These are phyloP conservation scores for Cordylochernes scorpioides DNA, from an alignment of 2,888 invertebrate species.

Conservation along the genomic window DNA sequence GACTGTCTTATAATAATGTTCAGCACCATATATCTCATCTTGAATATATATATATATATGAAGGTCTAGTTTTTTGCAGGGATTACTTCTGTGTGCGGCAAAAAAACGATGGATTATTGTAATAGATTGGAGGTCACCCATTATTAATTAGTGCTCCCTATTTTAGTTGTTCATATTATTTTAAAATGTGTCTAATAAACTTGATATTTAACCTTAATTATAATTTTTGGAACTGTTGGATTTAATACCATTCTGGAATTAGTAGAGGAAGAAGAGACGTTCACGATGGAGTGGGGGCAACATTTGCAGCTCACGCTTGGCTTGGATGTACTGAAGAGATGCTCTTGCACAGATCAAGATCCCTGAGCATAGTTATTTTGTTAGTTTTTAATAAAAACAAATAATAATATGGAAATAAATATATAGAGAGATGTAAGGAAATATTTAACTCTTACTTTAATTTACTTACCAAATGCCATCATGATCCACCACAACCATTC, in stretches of 20 bases:
- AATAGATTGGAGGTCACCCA: too few relatives aligned
- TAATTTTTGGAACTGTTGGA: too few relatives aligned
- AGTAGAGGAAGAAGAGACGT: constrained; percentile 2
- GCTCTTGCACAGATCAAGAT: constrained; percentile 3
- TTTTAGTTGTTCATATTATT: too few relatives aligned
- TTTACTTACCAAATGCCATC: constrained; percentile 3
- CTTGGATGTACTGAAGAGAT: constrained; percentile 3
- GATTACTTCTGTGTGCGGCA: too few relatives aligned
- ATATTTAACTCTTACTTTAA: neutral
- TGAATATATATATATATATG: too few relatives aligned
- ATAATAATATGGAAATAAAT: neutral
- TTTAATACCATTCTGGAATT: neutral
- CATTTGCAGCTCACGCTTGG: constrained; percentile 2
- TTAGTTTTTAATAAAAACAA: neutral
- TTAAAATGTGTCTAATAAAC: too few relatives aligned
- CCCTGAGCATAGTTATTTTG: neutral
- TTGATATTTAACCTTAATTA: too few relatives aligned
- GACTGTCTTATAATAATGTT: too few relatives aligned
- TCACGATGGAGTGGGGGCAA: constrained; percentile 1
- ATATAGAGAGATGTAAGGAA: neutral
- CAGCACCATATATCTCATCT: too few relatives aligned
- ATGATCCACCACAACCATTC: constrained; percentile 5
- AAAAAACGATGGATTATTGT: too few relatives aligned
- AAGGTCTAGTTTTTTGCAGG: too few relatives aligned
- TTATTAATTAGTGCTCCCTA: too few relatives aligned